Base-by-base conservation (phyloP, 2,113 vertebrate genomes). In the Coregonus clupeaformis region DNA sequence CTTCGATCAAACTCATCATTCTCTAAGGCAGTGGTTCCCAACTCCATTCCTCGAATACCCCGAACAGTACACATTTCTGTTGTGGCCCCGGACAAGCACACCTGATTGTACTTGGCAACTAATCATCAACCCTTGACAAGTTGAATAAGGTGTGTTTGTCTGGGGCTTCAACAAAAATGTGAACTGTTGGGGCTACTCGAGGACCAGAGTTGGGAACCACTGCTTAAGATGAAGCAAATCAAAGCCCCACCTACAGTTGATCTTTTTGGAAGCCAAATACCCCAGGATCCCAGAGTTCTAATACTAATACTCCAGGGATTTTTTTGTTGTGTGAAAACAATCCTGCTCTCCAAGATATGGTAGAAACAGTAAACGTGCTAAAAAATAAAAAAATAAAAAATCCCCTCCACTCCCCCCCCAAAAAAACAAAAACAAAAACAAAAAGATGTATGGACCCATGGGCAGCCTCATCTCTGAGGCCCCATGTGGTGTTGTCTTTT, bases 361-460 rank as follows among this genome's bases (percentile, higher is more conserved):
- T 76, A 76, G 70, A 76, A 87, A 89, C 85, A 78, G 80, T 93
- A 94, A 92, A 94, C 92, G 92, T 75, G 81, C 80, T 94, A 88
- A 94, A 94, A 88, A 94, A 94, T 94, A 92, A 94, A 93, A 12
- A 11, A 1, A 2, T 27, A 3, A 42, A 0, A 42, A 2, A 42
- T 2, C n/a, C n/a, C n/a, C n/a, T n/a, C n/a, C n/a, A n/a, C 0
- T 2, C 1, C 2, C 72, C 71, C 76, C 75, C 69, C 62, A 71
- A 88, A 49, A 49, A 49, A 49, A 91, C n/a, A n/a, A n/a, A n/a
- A n/a, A n/a, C n/a, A n/a, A n/a, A n/a, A n/a, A n/a, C n/a, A n/a
- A n/a, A n/a, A n/a, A n/a, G n/a, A 55, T 36, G 36, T 7, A 36
- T 36, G 71, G 84, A 89, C 86, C 87, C 88, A 87, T 82, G 89